A percentile compares a stretch with the other conserved stretches of the same genome.
These are phyloP conservation scores for Pseudomyrmex cubaensis DNA, from an alignment of 1,140 invertebrate species.

Conservation along the genomic window DNA sequence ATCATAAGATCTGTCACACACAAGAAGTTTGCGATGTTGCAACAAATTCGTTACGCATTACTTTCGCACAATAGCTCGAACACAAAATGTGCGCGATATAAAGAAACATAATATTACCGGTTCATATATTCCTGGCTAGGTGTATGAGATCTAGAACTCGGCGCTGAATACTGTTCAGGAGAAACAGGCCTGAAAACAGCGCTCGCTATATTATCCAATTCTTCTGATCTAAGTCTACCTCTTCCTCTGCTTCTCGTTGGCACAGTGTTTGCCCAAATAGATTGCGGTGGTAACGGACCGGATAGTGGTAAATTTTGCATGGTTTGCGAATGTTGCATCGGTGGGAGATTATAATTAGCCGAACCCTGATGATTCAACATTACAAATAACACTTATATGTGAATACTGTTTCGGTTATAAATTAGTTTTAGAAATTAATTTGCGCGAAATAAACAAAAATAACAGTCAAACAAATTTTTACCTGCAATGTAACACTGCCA, in stretches of 20 bases:
- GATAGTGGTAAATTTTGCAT: constrained; percentile 80
- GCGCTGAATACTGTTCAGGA: constrained; percentile 85
- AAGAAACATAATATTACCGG: constrained; percentile 66
- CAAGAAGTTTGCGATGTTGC: constrained; percentile 10
- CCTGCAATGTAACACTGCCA: constrained; percentile 84
- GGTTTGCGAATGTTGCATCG: constrained; percentile 79
- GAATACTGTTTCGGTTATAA: too few species aligned
- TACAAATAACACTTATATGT: background rate
- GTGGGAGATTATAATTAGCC: constrained; percentile 72
- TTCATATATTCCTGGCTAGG: constrained; percentile 83
- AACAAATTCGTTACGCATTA: background rate
- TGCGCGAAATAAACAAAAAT: background rate
- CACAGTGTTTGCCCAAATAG: constrained; percentile 84
- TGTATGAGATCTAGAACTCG: constrained; percentile 85
- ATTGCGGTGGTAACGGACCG: constrained; percentile 75
- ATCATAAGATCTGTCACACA: constrained; percentile 77
- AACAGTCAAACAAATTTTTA: constrained; percentile 59
- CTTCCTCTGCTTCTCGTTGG: constrained; percentile 84
- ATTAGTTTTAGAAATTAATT: background rate
- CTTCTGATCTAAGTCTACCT: constrained; percentile 84
- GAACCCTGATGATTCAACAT: constrained; percentile 72
- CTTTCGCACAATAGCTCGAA: background rate
- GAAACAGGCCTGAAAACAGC: constrained; percentile 83
- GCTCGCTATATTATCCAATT: constrained; percentile 75
- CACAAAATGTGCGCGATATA: background rate